Base-by-base conservation (phyloP, 2,113 vertebrate genomes). In the Sialia sialis region DNA sequence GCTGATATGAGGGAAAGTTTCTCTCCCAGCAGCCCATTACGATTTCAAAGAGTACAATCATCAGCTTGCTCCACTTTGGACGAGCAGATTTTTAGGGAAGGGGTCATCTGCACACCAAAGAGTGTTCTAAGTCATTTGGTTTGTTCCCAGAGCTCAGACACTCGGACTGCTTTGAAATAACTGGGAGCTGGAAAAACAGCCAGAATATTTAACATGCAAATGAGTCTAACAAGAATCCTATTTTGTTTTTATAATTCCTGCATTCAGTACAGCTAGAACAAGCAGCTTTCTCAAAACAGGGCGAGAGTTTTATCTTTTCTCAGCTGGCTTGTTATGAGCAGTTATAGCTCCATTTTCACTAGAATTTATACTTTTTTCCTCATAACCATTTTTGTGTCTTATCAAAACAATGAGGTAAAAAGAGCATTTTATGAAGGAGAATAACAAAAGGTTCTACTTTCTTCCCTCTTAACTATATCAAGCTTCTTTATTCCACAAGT, bases 21-120 rank as follows among this genome's bases (percentile, higher is more conserved):
- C 81, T 75, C 54, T 72, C 58, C 80, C 77, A 84, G 75, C n/a
- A 60, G 39, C 20, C 73, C 26, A 46, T 73, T 91, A 80, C 12
- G 69, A 87, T 95, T 96, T 94, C 94, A 93, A 95, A 92, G 93
- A 54, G 74, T 6, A 76, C 34, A 77, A 49, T 92, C 72, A 89
- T 51, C 51, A 85, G 22, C 82, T 83, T 51, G 56, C 68, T 82
- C 32, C 62, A 25, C 68, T 92, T 82, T 76, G 88, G 94, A 87
- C 77, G 58, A 70, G 84, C 41, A 94, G 87, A 95, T 79, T 89
- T 91, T 94, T 76, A 87, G 84, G 87, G 94, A 92, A 96, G 44
- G 88, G 93, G 95, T 95, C 90, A 96, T 96, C 93, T 93, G 94
- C 92, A 96, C 89, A 91, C 94, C 91, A 96, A 96, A 95, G 90